Base-by-base conservation (phyloP, 2,888 invertebrate genomes). In the Clivina fossor region DNA sequence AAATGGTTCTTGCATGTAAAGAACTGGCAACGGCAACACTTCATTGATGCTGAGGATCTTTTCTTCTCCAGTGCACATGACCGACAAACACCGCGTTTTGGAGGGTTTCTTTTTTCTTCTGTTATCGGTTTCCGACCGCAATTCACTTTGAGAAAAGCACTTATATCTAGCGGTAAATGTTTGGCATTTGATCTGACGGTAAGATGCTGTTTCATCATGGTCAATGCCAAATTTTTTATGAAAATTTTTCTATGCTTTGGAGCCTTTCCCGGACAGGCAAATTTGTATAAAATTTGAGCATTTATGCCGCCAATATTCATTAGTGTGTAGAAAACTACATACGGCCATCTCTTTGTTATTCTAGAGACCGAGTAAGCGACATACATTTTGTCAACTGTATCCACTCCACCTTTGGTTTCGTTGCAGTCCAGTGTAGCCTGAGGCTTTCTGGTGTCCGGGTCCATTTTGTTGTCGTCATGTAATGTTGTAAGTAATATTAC, bases 131-230 rank as follows among this genome's bases (percentile, higher is more conserved):
- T 4, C 40, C 18, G 41, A 50, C 56, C 58, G 40, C 51, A 58
- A 57, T 57, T 58, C 44, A 46, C 32, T 46, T 57, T 58, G 56
- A 58, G 55, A 50, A 59, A 57, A 40, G 41, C 38, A 48, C 50
- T 56, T 35, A 60, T 60, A 58, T 63, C 62, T 35, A 32, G 56
- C 1, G 60, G 58, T 58, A 62, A 58, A 32, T 46, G 44, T 33
- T 4, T 58, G 32, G 60, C 16, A 49, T 51, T 49, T 58, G 60
- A 51, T 61, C 63, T 61, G 46, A 44, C 32, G 48, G 28, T 44
- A 28, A 62, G 53, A 28, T 57, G 57, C 54, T 56, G 55, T 58
- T 60, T 61, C 59, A 62, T 61, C 28, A 63, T 44, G 40, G 54
- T 56, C 26, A 61, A 54, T 50, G 60, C 41, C 18, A 62, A 33